Evolutionary conservation across 2,797 vertebrate species (phyloP), one percentile per base, ranked within the genome.

Genomic region (Gephyroberyx darwinii): DNA sequence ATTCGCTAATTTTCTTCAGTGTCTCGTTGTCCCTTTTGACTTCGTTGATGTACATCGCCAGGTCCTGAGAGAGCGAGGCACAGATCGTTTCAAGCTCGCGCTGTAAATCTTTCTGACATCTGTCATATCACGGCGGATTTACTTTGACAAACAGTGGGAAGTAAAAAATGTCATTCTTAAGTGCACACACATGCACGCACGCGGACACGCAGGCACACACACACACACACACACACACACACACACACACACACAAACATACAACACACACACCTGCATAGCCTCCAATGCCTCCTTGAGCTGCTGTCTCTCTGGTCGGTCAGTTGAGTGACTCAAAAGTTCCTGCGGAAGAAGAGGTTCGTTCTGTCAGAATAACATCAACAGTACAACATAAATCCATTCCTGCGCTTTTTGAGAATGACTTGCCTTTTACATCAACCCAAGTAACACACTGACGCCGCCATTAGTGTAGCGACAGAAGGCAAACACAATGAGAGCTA

Each of bases 1-100:
- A 99, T 85, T 99, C 98, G 16, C 96, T 94, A 75, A 99, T 99
- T 84, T 99, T 99, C 94, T 99, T 99, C 82, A 99, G 87, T 0
- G 98, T 99, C 90, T 99, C 98, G 13, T 99, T 99, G 92, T 99
- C 98, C 74, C 98, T 93, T 80, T 99, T 99, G 9, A 99, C 97
- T 76, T 99, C 98, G 0, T 99, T 99, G 86, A 99, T 98, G 88
- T 99, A 99, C 97, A 99, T 98, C n/a, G 98, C 96, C 92, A 99
- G 88, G 89, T 99, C 98, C 98, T 99, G 68, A 2, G 56, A 87
- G 0, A 5, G 14, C 57, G 35, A 53, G 52, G 85, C 74, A 19
- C 0, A 54, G 31, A 12, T n/a, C 58, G 9, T 6, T 35, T 71
- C 50, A 77, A 31, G 37, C 35, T 26, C 17, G 1, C 19, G 30